Base-by-base conservation (phyloP, 2,113 vertebrate genomes). In the Dipodomys stephensi region DNA sequence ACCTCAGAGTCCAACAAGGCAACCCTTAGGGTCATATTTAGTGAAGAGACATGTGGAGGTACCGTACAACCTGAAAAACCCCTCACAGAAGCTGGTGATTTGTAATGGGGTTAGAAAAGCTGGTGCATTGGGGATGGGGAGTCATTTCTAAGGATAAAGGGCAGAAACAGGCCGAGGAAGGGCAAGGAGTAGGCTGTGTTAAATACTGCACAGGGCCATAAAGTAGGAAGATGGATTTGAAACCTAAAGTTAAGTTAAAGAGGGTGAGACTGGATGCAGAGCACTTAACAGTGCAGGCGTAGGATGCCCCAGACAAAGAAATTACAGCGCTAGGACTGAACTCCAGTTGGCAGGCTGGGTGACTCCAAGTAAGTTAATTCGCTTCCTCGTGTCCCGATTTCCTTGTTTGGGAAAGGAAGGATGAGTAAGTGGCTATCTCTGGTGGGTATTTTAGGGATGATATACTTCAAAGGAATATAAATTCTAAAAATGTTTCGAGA, bases 361-460 rank as follows among this genome's bases (percentile, higher is more conserved):
- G 90, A 71, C 82, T 49, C 2, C 25, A 32, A 89, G 57, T 23
- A 28, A 72, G 49, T 32, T 20, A 69, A 3, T 77, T 57, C 30
- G 49, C 27, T 83, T 91, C 68, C 15, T 49, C 32, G 22, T 20
- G 28, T 60, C 64, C 71, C 46, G 7, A 49, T 77, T 39, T 86
- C 67, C 67, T 91, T 64, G 30, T 39, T 44, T 77, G 16, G 35
- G 60, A 78, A 88, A 81, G 25, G 71, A 13, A 89, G 62, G 30
- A 6, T 68, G 35, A 32, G 4, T 27, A 9, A 11, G n/a, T 30
- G 27, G 25, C 79, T 65, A 83, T 68, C 62, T 74, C 78, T 79
- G n/a, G 78, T 64, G 78, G 80, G 78, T 62, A 32, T 32, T 62
- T 81, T 83, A 53, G 84, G 65, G 72, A 69, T 32, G 91, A 73